These are phyloP conservation scores for Ganaspis brasiliensis DNA, from an alignment of 2,888 invertebrate genomes.

Conservation along the genomic window DNA sequence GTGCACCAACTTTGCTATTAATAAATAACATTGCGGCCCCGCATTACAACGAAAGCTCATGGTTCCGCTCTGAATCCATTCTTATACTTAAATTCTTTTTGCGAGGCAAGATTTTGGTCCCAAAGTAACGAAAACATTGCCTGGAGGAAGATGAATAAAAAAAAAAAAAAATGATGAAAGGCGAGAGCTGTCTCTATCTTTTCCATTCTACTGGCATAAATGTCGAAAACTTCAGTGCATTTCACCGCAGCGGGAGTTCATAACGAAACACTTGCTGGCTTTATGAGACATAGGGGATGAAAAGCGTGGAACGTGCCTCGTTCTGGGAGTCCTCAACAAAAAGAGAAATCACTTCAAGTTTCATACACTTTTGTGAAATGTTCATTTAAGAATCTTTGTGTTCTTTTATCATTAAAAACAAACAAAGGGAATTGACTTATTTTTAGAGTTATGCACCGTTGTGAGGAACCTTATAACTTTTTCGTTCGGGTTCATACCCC, in stretches of 20 bases:
- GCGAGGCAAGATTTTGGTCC: not conserved
- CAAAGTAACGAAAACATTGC: slow-evolving; percentile 37
- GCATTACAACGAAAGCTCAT: slow-evolving; percentile 68
- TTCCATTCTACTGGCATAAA: not conserved
- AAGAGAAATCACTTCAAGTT: not conserved
- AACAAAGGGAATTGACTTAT: too few relatives aligned
- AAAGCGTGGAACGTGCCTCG: slow-evolving; percentile 7
- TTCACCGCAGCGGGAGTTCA: slow-evolving; percentile 24
- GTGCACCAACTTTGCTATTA: slow-evolving; percentile 74
- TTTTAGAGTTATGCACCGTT: too few relatives aligned
- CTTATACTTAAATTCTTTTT: slow-evolving; percentile 29
- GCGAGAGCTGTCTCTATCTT: not conserved
- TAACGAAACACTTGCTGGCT: slow-evolving; percentile 16
- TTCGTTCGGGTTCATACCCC: too few relatives aligned
- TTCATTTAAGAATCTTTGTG: not conserved
- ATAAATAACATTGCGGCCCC: slow-evolving; percentile 74
- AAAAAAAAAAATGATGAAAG: not conserved
- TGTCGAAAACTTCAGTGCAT: slow-evolving; percentile 1
- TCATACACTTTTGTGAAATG: not conserved
- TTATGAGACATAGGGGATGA: slow-evolving; percentile 21
- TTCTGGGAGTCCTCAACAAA: not conserved
- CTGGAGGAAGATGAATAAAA: not conserved
- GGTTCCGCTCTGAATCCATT: slow-evolving; percentile 56
- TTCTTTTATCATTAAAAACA: too few relatives aligned
- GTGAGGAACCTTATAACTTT: too few relatives aligned